Base-by-base conservation (phyloP, 2,113 vertebrate species). In the Brevimyrus niger region DNA sequence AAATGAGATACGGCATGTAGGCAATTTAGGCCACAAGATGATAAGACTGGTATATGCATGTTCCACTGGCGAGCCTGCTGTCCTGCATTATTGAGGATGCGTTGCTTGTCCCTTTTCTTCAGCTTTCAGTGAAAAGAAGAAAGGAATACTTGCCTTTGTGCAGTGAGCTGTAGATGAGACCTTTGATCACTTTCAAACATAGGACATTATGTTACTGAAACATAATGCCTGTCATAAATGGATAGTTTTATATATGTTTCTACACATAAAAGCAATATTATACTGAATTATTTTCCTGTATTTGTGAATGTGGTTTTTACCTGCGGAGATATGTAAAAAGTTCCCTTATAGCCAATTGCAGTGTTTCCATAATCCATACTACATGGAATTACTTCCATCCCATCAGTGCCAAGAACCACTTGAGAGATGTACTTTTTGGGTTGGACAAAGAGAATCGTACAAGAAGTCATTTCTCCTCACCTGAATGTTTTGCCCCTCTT, bases 241-340 rank as follows among this genome's bases (percentile, higher is more conserved):
- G 76, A 82, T 82, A 84, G 82, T 23, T 84, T 84, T 84, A 84
- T 84, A 84, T 84, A 84, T n/a, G 76, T 44, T 19, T 44, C 76
- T 8, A 46, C 13, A 42, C 15, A 21, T 82, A 82, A 46, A 82
- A 82, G 19, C 76, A 82, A 42, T 42, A 82, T 82, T 46, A 82
- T 46, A 82, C 15, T 82, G 5, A 17, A 82, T 38, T 82, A 2
- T 82, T 38, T 35, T 46, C 19, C 76, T 82, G 38, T 17, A 82
- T 82, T 82, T 82, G 1, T 42, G 42, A 44, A 44, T 44, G 35
- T 82, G 15, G 76, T 82, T 46, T 46, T 46, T 82, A 82, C 42
- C 5, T 82, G 42, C 35, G 23, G 13, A 35, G 76, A 82, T 82
- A 23, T 44, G 5, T 19, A 82, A 38, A 82, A 44, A 82, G 46